Evolutionary conservation across 2,888 invertebrate species (phyloP), one percentile per base, ranked within the genome.

Genomic region (Mimas tiliae): DNA sequence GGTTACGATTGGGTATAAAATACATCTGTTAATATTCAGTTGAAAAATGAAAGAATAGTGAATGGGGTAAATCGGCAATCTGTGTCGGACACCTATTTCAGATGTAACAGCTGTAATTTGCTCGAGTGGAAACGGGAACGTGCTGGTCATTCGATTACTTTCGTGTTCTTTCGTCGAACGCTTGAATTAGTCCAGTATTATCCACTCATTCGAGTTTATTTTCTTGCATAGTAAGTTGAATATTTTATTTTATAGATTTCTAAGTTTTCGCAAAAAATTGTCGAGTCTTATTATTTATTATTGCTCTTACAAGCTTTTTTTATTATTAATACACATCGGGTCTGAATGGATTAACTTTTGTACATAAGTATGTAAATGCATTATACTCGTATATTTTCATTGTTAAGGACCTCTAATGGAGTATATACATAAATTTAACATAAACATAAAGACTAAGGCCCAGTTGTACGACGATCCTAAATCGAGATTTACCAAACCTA

Each of bases 61-160:
- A 62, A 62, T 27, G 42, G 38, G 7, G 51, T 71, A 70, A 74
- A 75, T 68, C 71, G 71, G 68, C 71, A 78, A 79, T 81, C 79
- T 80, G 76, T 75, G 74, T 76, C 71, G 73, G 73, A 79, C 78
- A 75, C 74, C 74, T 74, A 72, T 74, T 76, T 73, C 69, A 71
- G 73, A 70, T 73, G 77, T 78, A 77, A 78, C 76, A 74, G 76
- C 71, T 72, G 79, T 78, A 80, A 82, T 82, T 82, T 77, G 76
- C 76, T 79, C 73, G 75, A 78, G 77, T 78, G 79, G 74, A 75
- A 70, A 73, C 45, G 16, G 70, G 72, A 69, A 78, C 74, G 72
- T 71, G 76, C 69, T 72, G 75, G 70, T 77, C 73, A 79, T 77
- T 78, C 74, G 77, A 79, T 80, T 78, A 80, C 77, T 73, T 71